Evolutionary conservation across 1,140 invertebrate species (phyloP).

Genomic region (Venturia canescens): DNA sequence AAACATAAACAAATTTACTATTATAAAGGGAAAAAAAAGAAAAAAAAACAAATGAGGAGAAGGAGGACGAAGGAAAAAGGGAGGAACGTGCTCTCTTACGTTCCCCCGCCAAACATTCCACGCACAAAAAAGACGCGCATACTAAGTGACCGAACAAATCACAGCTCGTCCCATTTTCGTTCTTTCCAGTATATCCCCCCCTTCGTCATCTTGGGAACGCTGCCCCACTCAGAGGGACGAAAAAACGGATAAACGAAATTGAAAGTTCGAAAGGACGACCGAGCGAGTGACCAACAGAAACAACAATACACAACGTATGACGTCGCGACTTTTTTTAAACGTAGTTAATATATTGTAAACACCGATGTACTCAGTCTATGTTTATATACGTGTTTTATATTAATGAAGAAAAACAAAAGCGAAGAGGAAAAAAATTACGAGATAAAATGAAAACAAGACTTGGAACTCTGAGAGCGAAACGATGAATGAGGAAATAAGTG

Average conservation of each 20-base stretch:
- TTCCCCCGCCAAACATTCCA: constrained; percentile 26
- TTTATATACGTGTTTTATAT: constrained; percentile 78
- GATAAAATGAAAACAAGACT: constrained; percentile 5
- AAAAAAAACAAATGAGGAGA: not conserved
- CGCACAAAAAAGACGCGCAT: constrained; percentile 42
- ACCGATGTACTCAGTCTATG: constrained; percentile 76
- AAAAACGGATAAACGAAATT: not conserved
- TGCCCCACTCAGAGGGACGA: not conserved
- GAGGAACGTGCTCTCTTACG: constrained; percentile 12
- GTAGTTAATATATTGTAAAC: constrained; percentile 72
- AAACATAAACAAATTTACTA: constrained; percentile 28
- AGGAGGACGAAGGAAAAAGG: not conserved
- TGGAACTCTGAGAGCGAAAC: constrained; percentile 6
- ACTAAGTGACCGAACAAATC: constrained; percentile 28
- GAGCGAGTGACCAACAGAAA: constrained; percentile 1
- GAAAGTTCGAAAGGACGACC: not conserved
- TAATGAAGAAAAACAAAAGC: constrained; percentile 63
- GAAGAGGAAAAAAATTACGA: constrained; percentile 46
- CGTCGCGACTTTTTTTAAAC: constrained; percentile 68
- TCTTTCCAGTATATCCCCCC: constrained; percentile 42
- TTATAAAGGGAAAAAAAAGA: not conserved
- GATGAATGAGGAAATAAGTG: not conserved
- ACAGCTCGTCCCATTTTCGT: not conserved
- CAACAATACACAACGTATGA: constrained; percentile 49
- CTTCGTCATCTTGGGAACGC: not conserved